Conservation (phyloP, 2,888 invertebrate genomes). For the Amphipyra berbera region DNA sequence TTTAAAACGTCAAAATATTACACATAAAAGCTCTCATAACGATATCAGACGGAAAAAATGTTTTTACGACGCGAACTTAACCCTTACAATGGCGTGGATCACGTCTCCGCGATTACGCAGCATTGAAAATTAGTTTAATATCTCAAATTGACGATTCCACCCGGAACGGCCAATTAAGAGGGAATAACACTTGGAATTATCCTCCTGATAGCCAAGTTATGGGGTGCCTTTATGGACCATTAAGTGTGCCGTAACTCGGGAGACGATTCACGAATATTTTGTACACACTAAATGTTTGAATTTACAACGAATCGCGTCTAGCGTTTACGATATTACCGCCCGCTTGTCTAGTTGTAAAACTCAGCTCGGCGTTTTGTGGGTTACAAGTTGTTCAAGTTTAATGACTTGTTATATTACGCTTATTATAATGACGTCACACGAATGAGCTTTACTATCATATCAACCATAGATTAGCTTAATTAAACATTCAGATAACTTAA, state of each 20-base stretch:
- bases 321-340: constrained; percentile 48
- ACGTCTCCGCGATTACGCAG: constrained; percentile 85
- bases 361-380: constrained; percentile 45
- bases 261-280: constrained; percentile 71
- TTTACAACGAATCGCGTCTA: constrained; percentile 60
- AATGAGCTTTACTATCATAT: constrained; percentile 30
- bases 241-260: constrained; percentile 73
- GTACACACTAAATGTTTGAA: constrained; percentile 71
- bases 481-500: constrained; percentile 44
- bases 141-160: constrained; percentile 89
- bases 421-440: constrained; percentile 54
- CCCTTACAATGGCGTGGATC: constrained; percentile 71
- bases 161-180: constrained; percentile 88
- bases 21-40: constrained; percentile 44
- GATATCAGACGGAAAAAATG: constrained; percentile 48
- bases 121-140: constrained; percentile 90
- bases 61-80: constrained; percentile 62
- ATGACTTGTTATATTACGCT: constrained; percentile 59
- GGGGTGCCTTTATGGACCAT: constrained; percentile 88
- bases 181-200: constrained; percentile 87
- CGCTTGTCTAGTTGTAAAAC: constrained; percentile 52
- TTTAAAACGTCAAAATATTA: constrained; percentile 54
- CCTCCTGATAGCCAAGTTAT: constrained; percentile 87
- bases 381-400: constrained; percentile 53
- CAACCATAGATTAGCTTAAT: constrained; percentile 39